phyloP scores from a whole-genome alignment of 2,888 invertebrate genomes.

The Drosophila hamatofila region DNA sequence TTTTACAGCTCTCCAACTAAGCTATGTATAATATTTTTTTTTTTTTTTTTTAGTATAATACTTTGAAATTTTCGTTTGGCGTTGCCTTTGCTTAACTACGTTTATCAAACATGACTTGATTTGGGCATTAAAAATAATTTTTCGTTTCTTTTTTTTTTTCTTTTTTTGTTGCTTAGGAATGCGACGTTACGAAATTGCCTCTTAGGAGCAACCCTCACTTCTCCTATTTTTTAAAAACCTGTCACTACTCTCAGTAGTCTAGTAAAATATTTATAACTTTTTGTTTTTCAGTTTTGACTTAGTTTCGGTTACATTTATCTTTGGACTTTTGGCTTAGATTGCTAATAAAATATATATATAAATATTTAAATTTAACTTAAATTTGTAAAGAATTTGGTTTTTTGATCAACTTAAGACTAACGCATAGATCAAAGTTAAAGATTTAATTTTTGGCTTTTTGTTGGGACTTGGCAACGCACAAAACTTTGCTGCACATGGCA shows the following conservation, averaged over 20 bases:
- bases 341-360: slow-evolving; percentile 24
- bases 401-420: slow-evolving; percentile 52
- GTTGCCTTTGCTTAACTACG: slow-evolving; percentile 45
- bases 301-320: slow-evolving; percentile 61
- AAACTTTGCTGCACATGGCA: slow-evolving; percentile 30
- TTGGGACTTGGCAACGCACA: slow-evolving; percentile 52
- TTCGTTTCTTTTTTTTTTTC: neutral
- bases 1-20: slow-evolving; percentile 65
- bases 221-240: slow-evolving; percentile 19
- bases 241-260: slow-evolving; percentile 74
- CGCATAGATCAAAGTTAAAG: slow-evolving; percentile 31
- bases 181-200: slow-evolving; percentile 59
- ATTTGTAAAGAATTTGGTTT: slow-evolving; percentile 6
- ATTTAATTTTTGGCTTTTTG: slow-evolving; percentile 35
- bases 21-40: slow-evolving; percentile 40
- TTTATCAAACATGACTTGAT: slow-evolving; percentile 32
- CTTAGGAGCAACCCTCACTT: slow-evolving; percentile 31
- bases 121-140: slow-evolving; percentile 2
- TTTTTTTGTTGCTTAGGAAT: slow-evolving; percentile 63
- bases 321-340: slow-evolving; percentile 61
- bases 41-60: slow-evolving; percentile 21
- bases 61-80: slow-evolving; percentile 41
- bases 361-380: slow-evolving; percentile 18
- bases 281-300: slow-evolving; percentile 48
- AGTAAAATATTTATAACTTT: slow-evolving; percentile 45